Evolutionary conservation across 2,888 invertebrate genomes (phyloP).

Genomic region (Ctena decussata): DNA sequence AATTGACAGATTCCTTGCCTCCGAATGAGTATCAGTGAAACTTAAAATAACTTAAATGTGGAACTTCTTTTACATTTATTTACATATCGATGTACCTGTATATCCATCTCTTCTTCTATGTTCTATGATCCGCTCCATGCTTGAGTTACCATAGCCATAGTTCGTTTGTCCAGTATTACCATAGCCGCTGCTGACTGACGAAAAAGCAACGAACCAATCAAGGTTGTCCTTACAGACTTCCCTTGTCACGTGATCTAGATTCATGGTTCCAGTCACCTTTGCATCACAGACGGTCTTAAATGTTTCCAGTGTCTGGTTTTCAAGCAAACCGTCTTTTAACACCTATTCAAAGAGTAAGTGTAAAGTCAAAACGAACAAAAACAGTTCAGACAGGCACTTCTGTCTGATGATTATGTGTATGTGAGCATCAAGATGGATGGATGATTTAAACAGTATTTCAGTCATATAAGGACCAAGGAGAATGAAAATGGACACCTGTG

Average conservation of each 20-base stretch:
- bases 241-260: constrained; percentile 93
- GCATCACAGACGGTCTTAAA: constrained; percentile 93
- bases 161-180: constrained; percentile 98
- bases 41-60: too few relatives aligned
- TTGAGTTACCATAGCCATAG: constrained; percentile 98
- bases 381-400: too few relatives aligned
- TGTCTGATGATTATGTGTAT: too few relatives aligned
- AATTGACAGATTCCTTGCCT: too few relatives aligned
- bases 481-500: too few relatives aligned
- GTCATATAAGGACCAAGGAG: too few relatives aligned
- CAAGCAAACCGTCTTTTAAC: too few relatives aligned
- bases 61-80: too few relatives aligned
- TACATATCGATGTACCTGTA: constrained; percentile 90
- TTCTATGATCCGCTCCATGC: constrained; percentile 98
- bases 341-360: constrained; percentile 94
- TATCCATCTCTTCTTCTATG: constrained; percentile 93
- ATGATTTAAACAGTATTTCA: too few relatives aligned
- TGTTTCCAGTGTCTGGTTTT: constrained; percentile 93
- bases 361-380: too few relatives aligned
- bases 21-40: too few relatives aligned
- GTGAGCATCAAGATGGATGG: too few relatives aligned
- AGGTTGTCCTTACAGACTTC: constrained; percentile 90
- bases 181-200: constrained; percentile 98
- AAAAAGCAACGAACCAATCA: constrained; percentile 98
- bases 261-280: constrained; percentile 95